Conservation (phyloP, 2,113 vertebrate species). For the Strigops habroptila region DNA sequence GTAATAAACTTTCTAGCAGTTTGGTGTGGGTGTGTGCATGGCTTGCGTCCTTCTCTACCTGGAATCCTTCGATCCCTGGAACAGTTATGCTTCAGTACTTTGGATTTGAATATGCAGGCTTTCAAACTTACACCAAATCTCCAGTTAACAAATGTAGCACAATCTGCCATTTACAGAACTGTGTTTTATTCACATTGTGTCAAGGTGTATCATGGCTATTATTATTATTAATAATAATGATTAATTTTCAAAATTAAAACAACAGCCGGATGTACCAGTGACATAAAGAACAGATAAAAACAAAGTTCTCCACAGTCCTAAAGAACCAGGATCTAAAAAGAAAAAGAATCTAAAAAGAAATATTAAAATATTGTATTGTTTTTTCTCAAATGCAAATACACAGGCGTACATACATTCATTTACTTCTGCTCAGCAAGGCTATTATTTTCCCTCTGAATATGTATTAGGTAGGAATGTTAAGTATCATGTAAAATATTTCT, state of each 20-base stretch:
- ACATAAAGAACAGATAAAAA: background rate
- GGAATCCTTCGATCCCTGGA: no score
- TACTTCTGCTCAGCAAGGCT: background rate
- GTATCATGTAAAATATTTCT: background rate
- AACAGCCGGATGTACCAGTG: background rate
- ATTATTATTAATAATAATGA: background rate
- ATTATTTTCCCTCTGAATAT: background rate
- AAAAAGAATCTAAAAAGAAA: background rate
- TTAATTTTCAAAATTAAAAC: background rate
- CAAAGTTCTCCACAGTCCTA: background rate
- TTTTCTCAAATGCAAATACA: background rate
- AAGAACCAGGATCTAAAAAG: background rate
- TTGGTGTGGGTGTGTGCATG: no score
- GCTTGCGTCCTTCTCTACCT: no score
- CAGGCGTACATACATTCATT: rapidly evolving
- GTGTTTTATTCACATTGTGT: background rate
- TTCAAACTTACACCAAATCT: background rate
- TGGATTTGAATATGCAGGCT: background rate
- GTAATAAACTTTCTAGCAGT: no score
- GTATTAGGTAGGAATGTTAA: background rate
- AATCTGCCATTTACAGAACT: background rate
- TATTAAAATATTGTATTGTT: background rate
- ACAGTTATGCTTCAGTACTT: background rate
- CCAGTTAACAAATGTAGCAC: background rate
- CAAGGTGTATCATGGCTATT: background rate